Percentiles rank a stretch among this genome's conserved stretches.
Evolutionary conservation across 2,113 vertebrate genomes (phyloP).

Genomic region (Centropus bengalensis): DNA sequence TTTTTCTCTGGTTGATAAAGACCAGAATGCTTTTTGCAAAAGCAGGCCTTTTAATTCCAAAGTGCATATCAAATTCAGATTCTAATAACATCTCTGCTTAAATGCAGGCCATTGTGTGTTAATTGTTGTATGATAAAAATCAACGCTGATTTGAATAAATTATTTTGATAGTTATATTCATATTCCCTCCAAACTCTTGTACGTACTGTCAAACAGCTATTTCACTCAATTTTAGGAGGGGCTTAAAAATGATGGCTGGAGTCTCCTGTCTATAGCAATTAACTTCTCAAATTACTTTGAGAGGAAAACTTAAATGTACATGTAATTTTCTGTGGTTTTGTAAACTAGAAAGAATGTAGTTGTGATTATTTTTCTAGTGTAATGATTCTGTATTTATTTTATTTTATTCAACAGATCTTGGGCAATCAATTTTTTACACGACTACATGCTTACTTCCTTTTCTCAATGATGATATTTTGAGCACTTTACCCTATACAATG

Average conservation of each 20-base stretch:
- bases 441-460: constrained; percentile 98
- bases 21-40: background rate
- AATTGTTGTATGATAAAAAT: background rate
- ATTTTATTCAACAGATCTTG: constrained; percentile 91
- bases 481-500: constrained; percentile 99
- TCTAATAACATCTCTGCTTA: background rate
- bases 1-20: background rate
- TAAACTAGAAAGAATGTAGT: background rate
- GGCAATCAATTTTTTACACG: constrained; percentile 99
- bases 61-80: background rate
- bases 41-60: background rate
- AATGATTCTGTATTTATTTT: constrained; percentile 63
- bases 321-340: background rate
- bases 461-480: constrained; percentile 98
- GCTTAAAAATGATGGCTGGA: background rate
- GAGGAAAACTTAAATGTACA: background rate
- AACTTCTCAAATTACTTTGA: background rate
- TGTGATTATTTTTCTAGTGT: background rate
- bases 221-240: background rate
- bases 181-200: background rate
- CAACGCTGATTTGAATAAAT: background rate
- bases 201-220: background rate
- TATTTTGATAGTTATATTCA: background rate
- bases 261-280: background rate
- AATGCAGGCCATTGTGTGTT: background rate